phyloP scores from a whole-genome alignment of 2,113 vertebrate species.

The Cyprinodon brontotheroides region DNA sequence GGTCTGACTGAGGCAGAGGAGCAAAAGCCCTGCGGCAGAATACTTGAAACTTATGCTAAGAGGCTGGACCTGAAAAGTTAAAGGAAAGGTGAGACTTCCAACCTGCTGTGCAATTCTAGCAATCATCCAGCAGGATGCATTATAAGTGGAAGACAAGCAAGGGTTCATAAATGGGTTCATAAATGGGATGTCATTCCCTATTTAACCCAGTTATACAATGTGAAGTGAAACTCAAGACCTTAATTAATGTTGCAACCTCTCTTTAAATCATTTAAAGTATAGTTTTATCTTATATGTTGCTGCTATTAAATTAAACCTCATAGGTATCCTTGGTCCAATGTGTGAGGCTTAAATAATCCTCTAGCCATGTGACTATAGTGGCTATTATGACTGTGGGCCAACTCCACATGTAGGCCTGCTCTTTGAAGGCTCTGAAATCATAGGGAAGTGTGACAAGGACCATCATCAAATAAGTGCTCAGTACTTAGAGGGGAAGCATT shows the following conservation, averaged over 20 bases:
- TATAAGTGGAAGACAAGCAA: background rate
- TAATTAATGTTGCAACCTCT: background rate
- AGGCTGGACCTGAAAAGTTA: conserved; percentile 10
- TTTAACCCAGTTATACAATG: background rate
- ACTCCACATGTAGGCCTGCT: conserved; percentile 56
- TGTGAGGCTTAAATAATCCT: conserved; percentile 59
- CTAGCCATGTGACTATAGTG: conserved; percentile 53
- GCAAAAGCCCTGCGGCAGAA: conserved; percentile 40
- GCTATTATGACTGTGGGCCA: conserved; percentile 57
- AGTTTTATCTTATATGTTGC: background rate
- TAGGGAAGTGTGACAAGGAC: conserved; percentile 80
- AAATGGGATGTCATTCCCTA: background rate
- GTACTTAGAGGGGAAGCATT: conserved; percentile 78
- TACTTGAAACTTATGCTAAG: conserved; percentile 20
- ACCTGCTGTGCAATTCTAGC: background rate
- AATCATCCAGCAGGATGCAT: background rate
- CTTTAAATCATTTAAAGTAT: background rate
- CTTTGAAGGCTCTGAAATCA: conserved; percentile 84
- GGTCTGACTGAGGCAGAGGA: conserved; percentile 32
- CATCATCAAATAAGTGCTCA: conserved; percentile 81
- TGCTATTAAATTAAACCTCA: background rate
- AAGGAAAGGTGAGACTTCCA: conserved; percentile 8
- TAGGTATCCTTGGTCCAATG: conserved; percentile 10
- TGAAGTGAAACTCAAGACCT: background rate
- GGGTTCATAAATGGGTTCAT: background rate